A percentile compares a stretch with the other conserved stretches of the same genome.
Conservation (phyloP, 2,113 vertebrate species). For the Pelecanus crispus region DNA sequence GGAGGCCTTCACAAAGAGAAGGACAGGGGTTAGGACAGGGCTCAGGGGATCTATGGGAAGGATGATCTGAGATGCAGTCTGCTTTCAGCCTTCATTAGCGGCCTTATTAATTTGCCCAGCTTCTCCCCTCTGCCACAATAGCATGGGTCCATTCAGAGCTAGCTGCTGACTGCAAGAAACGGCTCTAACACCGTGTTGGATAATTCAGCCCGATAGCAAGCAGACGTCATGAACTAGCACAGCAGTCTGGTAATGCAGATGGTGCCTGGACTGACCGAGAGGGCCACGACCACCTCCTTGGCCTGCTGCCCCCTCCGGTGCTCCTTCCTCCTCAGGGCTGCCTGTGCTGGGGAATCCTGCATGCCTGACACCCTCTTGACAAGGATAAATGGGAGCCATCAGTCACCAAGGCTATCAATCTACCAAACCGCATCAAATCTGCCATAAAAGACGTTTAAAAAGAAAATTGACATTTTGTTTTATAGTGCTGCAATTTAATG, state of each 20-base stretch:
- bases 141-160: neutral
- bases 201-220: neutral
- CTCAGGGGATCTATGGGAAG: neutral
- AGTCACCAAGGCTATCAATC: constrained; percentile 37
- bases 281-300: neutral
- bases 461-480: constrained; percentile 60
- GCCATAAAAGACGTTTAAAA: constrained; percentile 43
- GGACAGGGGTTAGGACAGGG: neutral
- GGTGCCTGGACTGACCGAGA: neutral
- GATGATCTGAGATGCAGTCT: neutral
- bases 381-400: neutral
- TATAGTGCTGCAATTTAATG: neutral
- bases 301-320: neutral
- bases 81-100: neutral
- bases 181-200: accelerated
- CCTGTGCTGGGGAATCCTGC: neutral
- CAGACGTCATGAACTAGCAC: neutral
- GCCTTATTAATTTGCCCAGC: neutral
- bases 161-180: neutral
- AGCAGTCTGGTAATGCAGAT: neutral
- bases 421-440: constrained; percentile 21
- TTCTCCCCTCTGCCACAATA: neutral
- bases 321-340: neutral
- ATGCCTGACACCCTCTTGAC: accelerated
- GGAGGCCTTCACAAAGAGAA: neutral